phyloP scores from a whole-genome alignment of 2,888 invertebrate genomes.

The Amphipyra berbera region DNA sequence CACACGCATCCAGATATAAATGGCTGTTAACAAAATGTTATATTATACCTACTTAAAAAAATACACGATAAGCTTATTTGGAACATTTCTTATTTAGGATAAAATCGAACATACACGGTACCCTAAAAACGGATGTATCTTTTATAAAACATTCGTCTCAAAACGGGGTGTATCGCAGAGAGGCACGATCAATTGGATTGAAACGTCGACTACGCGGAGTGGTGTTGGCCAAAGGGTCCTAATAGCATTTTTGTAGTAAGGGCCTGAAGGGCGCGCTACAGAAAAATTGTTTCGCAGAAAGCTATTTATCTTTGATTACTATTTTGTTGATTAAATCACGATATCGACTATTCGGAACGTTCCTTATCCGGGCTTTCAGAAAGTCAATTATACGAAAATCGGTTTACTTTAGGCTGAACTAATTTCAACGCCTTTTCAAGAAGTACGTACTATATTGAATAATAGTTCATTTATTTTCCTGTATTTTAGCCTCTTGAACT shows the following conservation, averaged over 20 bases:
- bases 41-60: no score
- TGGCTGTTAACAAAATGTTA: neutral
- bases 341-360: constrained; percentile 43
- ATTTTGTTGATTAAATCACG: constrained; percentile 76
- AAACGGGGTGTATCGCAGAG: constrained; percentile 69
- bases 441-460: constrained; percentile 28
- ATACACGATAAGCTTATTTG: no score
- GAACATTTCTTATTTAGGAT: constrained; percentile 28
- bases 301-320: constrained; percentile 80
- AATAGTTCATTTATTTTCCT: constrained; percentile 27
- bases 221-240: constrained; percentile 76
- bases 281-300: constrained; percentile 81
- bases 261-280: constrained; percentile 69
- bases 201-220: constrained; percentile 75
- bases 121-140: constrained; percentile 73
- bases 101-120: constrained; percentile 54
- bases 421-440: constrained; percentile 13
- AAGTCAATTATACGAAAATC: constrained; percentile 38
- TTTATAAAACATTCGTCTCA: constrained; percentile 69
- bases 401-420: constrained; percentile 25
- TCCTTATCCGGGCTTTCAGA: constrained; percentile 14
- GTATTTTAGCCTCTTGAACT: constrained; percentile 13
- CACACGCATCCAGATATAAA: constrained; percentile 9
- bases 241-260: constrained; percentile 82
- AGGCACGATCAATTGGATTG: constrained; percentile 82